Conservation (phyloP, 2,888 invertebrate genomes). For the Acanthacorydalis orientalis region DNA sequence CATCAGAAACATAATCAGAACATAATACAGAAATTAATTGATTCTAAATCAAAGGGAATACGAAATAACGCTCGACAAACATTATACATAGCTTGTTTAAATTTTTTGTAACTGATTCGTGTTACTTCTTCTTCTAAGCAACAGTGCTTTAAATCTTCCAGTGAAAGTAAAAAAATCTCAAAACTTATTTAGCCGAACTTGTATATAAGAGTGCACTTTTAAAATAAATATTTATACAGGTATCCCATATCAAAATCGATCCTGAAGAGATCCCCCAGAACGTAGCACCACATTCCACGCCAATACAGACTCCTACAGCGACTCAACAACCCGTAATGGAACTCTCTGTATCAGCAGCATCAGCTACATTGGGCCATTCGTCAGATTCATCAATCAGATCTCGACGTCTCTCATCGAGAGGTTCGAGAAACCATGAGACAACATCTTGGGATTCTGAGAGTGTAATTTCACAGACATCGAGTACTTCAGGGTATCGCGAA, state of each 20-base stretch:
- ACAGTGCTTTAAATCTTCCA: too few relatives aligned
- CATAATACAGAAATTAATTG: too few relatives aligned
- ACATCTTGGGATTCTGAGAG: conserved; percentile 56
- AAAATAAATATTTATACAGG: conserved; percentile 17
- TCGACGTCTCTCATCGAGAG: conserved; percentile 1
- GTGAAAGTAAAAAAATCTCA: too few relatives aligned
- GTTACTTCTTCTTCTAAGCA: too few relatives aligned
- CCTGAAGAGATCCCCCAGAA: conserved; percentile 17
- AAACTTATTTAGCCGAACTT: too few relatives aligned
- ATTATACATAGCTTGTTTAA: too few relatives aligned
- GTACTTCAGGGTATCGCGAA: conserved; percentile 50
- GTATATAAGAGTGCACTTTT: too few relatives aligned
- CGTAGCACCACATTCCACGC: conserved; percentile 16
- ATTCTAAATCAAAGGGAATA: too few relatives aligned
- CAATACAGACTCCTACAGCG: conserved; percentile 10
- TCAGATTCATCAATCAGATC: conserved; percentile 4
- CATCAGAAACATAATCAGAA: too few relatives aligned
- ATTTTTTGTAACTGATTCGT: too few relatives aligned
- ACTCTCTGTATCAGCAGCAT: conserved; percentile 13
- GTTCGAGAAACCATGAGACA: conserved; percentile 15
- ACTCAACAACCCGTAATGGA: conserved; percentile 10
- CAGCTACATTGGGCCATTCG: conserved; percentile 11
- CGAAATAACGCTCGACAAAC: too few relatives aligned
- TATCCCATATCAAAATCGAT: conserved; percentile 31
- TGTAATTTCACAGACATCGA: conserved; percentile 61